Base-by-base conservation (phyloP, 1,140 invertebrate species). In the Drosophila mayri region DNA sequence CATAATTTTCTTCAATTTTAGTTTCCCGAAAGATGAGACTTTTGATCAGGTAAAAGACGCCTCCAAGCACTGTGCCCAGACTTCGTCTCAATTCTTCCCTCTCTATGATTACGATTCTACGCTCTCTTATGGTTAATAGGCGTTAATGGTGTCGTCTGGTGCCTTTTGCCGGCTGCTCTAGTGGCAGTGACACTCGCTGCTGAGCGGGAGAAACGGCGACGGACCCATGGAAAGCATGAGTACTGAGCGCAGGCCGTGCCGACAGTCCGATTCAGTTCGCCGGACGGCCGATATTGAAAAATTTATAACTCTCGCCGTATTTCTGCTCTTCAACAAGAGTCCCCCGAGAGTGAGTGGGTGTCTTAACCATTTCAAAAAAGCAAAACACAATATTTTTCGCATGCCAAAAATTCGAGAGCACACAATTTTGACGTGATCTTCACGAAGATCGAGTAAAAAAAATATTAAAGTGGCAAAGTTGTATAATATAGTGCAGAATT, bases 131-230 rank as follows among this genome's bases (percentile, higher is more conserved):
- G 32, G 12, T 18, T 22, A 28, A 70, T 57, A 40, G 35, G 20
- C 37, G 28, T 30, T 20, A 16, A 18, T 68, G 38, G 65, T 70
- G 54, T 61, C 44, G 47, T 65, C 57, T 59, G 54, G 35, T 11
- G 35, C 25, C 50, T 58, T 43, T 71, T 57, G 71, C 72, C 55
- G 79, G 75, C 67, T 81, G 80, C 66, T 77, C 63, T 57, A 83
- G 65, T 87, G 84, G 80, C 84, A 87, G 84, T 87, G 84, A 87
- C 84, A 87, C 84, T 83, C 84, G 63, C 28, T 10, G n/a, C 20
- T 62, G 65, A 83, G 76, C 61, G 62, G 64, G 50, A 58, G 46
- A 52, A 41, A 60, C 44, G 41, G 58, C 44, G 49, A 32, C 62
- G 46, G 28, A 54, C 66, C 41, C 37, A 43, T 40, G 46, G 55